phyloP scores from a whole-genome alignment of 2,797 vertebrate genomes.

The Anomalospiza imberbis region DNA sequence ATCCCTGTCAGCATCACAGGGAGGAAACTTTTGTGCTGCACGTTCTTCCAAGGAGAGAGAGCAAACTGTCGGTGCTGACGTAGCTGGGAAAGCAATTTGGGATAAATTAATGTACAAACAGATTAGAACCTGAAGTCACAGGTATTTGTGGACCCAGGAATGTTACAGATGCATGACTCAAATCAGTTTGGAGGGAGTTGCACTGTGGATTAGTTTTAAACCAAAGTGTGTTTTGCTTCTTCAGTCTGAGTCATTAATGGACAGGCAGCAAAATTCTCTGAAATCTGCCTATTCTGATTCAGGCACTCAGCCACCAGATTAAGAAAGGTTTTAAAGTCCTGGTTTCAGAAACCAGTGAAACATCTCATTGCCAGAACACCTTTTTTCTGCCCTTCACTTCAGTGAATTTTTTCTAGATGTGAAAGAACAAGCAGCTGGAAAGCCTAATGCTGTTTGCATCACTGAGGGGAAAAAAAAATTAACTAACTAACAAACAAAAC shows the following conservation, averaged over 20 bases:
- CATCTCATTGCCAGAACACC: neutral
- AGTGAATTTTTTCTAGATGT: neutral
- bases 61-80: neutral
- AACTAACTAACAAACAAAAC: too few relatives aligned
- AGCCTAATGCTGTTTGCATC: neutral
- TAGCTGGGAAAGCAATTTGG: neutral
- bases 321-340: neutral
- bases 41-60: neutral
- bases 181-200: neutral
- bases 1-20: neutral
- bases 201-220: neutral
- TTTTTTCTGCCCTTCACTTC: neutral
- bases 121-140: neutral
- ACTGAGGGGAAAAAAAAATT: neutral
- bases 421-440: neutral
- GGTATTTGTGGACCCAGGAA: neutral
- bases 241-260: neutral
- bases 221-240: neutral
- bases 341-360: neutral
- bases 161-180: fast-evolving
- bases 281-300: neutral
- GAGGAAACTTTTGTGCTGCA: neutral
- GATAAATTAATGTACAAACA: neutral
- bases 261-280: neutral
- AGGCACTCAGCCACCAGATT: neutral